Evolutionary conservation across 2,797 vertebrate species (phyloP).

Genomic region (Argyrosomus regius): DNA sequence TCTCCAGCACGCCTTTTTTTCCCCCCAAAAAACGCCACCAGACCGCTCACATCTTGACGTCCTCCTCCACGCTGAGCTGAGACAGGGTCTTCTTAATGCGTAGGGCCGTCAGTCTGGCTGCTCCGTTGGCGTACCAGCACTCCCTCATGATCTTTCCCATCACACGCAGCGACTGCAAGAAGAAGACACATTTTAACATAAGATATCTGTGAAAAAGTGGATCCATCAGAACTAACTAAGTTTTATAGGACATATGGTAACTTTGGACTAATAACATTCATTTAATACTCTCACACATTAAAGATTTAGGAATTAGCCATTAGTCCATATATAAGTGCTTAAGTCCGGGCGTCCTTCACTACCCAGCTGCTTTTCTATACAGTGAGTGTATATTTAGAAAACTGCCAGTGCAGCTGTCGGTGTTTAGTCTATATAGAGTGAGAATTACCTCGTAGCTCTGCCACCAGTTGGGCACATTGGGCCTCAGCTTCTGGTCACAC

Average conservation of each 20-base stretch:
- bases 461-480: conserved; percentile 99
- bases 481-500: conserved; percentile 96
- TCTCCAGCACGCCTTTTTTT: conserved; percentile 47
- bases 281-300: neutral
- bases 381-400: conserved; percentile 40
- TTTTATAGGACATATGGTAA: neutral
- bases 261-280: neutral
- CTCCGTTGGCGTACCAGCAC: conserved; percentile 98
- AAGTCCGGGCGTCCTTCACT: conserved; percentile 8
- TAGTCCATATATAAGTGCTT: neutral
- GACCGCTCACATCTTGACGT: conserved; percentile 94
- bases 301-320: neutral
- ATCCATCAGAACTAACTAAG: neutral
- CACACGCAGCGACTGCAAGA: conserved; percentile 91
- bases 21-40: neutral
- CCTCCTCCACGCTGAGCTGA: conserved; percentile 97
- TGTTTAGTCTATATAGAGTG: neutral
- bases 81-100: conserved; percentile 99
- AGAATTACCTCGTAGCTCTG: conserved; percentile 95
- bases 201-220: neutral
- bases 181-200: neutral
- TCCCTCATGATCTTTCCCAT: conserved; percentile 99
- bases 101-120: conserved; percentile 94
- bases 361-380: neutral
- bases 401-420: neutral